Evolutionary conservation across 2,888 invertebrate species (phyloP).

Genomic region (Drosophila pseudotakahashii): DNA sequence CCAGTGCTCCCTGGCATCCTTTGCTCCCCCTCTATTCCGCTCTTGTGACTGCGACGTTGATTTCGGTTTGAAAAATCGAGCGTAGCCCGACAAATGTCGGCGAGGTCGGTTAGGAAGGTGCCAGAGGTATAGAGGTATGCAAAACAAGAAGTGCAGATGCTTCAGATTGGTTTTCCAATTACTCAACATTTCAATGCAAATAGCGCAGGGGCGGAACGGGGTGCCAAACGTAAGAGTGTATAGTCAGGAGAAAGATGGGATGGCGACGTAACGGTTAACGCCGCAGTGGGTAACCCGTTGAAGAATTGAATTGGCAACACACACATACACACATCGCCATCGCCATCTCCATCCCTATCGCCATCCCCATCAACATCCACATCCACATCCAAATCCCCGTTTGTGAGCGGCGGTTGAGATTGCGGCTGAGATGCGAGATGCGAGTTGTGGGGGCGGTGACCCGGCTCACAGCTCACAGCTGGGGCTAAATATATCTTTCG

Average conservation of each 20-base stretch:
- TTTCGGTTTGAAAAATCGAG: conserved; percentile 54
- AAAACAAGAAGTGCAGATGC: conserved; percentile 78
- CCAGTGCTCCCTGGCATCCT: not conserved
- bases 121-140: conserved; percentile 72
- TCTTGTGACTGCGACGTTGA: conserved; percentile 45
- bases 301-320: conserved; percentile 63
- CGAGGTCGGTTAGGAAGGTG: conserved; percentile 49
- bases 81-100: conserved; percentile 21
- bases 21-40: conserved; percentile 1
- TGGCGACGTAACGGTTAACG: conserved; percentile 64
- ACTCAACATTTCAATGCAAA: conserved; percentile 80
- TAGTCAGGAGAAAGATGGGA: conserved; percentile 34
- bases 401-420: conserved; percentile 20
- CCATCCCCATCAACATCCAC: not conserved
- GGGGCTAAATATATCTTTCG: conserved; percentile 34
- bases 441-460: conserved; percentile 21
- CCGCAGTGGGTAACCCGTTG: conserved; percentile 54
- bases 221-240: not conserved
- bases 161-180: conserved; percentile 80
- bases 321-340: conserved; percentile 5
- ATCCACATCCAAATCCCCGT: conserved; percentile 4
- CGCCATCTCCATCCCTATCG: not conserved
- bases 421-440: conserved; percentile 34
- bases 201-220: conserved; percentile 45
- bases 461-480: conserved; percentile 30